Evolutionary conservation across 2,888 invertebrate genomes (phyloP).

Genomic region (Endomychus coccineus): DNA sequence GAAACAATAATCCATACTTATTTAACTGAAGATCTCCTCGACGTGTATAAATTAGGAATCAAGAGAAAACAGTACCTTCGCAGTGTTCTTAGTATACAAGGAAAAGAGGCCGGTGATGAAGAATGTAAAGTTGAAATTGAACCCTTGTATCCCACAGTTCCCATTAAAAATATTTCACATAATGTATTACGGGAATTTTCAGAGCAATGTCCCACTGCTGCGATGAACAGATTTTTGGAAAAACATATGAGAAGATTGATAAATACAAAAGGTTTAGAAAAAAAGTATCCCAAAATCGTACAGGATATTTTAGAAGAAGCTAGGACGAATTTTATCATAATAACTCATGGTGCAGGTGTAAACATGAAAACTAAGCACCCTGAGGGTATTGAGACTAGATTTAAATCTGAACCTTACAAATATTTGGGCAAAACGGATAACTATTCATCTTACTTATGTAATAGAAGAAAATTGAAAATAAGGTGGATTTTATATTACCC

Average conservation of each 20-base stretch:
- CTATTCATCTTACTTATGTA: slow-evolving; percentile 51
- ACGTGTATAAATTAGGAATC: slow-evolving; percentile 30
- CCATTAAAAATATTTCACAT: slow-evolving; percentile 31
- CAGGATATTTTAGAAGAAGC: slow-evolving; percentile 50
- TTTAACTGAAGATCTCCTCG: slow-evolving; percentile 32
- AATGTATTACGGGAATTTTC: slow-evolving; percentile 52
- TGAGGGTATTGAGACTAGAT: slow-evolving; percentile 48
- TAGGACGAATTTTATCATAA: slow-evolving; percentile 51
- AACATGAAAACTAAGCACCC: slow-evolving; percentile 55
- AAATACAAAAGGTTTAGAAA: slow-evolving; percentile 50
- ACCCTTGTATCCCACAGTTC: slow-evolving; percentile 35
- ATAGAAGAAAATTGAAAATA: slow-evolving; percentile 49
- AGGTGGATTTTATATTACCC: slow-evolving; percentile 55
- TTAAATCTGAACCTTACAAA: slow-evolving; percentile 50
- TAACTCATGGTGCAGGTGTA: slow-evolving; percentile 57
- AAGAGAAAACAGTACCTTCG: slow-evolving; percentile 29
- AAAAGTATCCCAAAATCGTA: slow-evolving; percentile 49
- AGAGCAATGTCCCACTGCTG: slow-evolving; percentile 51
- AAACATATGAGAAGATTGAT: slow-evolving; percentile 53
- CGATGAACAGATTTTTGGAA: slow-evolving; percentile 56
- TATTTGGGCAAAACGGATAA: slow-evolving; percentile 55
- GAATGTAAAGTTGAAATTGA: slow-evolving; percentile 30
- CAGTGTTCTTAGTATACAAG: slow-evolving; percentile 30
- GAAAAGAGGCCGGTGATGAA: slow-evolving; percentile 30
- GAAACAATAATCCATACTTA: slow-evolving; percentile 30